phyloP scores from a whole-genome alignment of 2,888 invertebrate species.

The Frankliniella intonsa region DNA sequence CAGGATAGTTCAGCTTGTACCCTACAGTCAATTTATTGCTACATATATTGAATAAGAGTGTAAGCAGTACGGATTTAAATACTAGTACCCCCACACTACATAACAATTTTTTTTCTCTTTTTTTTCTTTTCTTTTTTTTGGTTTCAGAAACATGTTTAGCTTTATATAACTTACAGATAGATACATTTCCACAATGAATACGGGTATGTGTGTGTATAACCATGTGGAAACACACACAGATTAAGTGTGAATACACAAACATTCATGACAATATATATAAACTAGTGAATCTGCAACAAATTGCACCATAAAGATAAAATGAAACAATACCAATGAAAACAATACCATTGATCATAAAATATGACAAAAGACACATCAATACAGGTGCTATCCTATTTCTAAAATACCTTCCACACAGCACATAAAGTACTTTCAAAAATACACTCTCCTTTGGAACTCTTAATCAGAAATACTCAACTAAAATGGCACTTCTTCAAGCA shows the following conservation, averaged over 20 bases:
- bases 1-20: no score
- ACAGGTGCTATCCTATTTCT: background rate
- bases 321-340: background rate
- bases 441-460: background rate
- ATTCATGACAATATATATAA: background rate
- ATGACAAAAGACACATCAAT: background rate
- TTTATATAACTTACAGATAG: background rate
- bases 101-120: background rate
- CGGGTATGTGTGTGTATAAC: background rate
- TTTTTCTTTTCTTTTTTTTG: background rate
- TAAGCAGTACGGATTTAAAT: slow-evolving; percentile 22
- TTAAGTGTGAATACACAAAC: background rate
- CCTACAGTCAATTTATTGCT: background rate
- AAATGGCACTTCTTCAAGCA: slow-evolving; percentile 17
- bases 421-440: slow-evolving; percentile 19
- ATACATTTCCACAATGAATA: background rate
- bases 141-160: background rate
- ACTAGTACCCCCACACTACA: slow-evolving; percentile 4
- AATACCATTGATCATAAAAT: slow-evolving; percentile 7
- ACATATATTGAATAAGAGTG: background rate
- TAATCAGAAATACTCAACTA: slow-evolving; percentile 6
- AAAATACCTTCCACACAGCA: background rate
- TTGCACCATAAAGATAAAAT: background rate
- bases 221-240: background rate
- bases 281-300: slow-evolving; percentile 6